A percentile compares a stretch with the other conserved stretches of the same genome.
Evolutionary conservation across 2,113 vertebrate species (phyloP).

Genomic region (Fregetta grallaria): DNA sequence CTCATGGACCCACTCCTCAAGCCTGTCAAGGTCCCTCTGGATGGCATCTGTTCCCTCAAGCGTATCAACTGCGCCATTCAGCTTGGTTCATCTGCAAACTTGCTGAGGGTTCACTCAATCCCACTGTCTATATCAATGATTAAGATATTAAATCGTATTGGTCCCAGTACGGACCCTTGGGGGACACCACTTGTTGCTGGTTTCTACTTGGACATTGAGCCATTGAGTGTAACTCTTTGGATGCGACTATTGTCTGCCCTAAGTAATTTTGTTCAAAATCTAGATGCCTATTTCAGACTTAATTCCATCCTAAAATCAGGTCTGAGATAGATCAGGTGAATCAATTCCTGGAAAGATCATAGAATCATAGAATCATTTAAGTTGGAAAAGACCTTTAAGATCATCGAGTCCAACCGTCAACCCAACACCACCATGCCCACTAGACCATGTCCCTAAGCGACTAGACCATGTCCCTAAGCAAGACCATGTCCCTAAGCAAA

Average conservation of each 20-base stretch:
- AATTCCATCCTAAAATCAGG: background rate
- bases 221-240: background rate
- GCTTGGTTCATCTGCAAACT: background rate
- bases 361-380: too few relatives aligned
- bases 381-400: too few relatives aligned
- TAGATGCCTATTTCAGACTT: background rate
- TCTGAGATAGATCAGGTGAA: background rate
- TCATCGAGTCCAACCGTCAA: too few relatives aligned
- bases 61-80: too few relatives aligned
- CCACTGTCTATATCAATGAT: background rate
- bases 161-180: background rate
- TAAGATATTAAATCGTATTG: background rate
- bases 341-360: background rate
- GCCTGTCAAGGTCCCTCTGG: too few relatives aligned
- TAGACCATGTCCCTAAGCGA: too few relatives aligned
- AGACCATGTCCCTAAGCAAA: too few relatives aligned
- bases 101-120: background rate
- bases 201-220: background rate
- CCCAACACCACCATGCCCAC: too few relatives aligned
- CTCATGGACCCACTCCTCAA: too few relatives aligned
- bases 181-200: background rate
- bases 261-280: background rate
- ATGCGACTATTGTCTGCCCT: rapidly evolving
- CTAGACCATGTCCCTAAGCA: too few relatives aligned
- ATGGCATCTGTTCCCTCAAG: background rate